phyloP scores from a whole-genome alignment of 2,797 vertebrate genomes.

The Urocyon cinereoargenteus region DNA sequence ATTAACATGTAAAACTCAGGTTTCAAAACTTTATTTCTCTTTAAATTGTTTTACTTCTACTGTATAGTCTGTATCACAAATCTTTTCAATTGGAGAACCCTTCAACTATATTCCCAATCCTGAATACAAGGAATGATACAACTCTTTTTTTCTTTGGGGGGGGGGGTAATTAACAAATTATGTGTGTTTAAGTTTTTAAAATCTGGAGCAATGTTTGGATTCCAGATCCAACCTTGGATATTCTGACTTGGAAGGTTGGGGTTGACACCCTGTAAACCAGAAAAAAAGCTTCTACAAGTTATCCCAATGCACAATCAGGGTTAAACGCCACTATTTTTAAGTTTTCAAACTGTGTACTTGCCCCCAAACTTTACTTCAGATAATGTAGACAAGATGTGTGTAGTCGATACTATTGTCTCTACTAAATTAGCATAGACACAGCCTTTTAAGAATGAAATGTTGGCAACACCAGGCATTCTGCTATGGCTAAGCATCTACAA shows the following conservation, averaged over 20 bases:
- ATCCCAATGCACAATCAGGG: not conserved
- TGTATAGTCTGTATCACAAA: slow-evolving; percentile 43
- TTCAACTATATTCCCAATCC: slow-evolving; percentile 44
- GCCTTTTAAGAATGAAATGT: not conserved
- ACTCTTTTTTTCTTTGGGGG: not conserved
- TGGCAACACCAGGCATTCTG: not conserved
- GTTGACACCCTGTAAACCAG: not conserved
- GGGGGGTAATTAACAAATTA: not conserved
- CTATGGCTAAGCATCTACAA: not conserved
- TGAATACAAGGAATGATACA: slow-evolving; percentile 29
- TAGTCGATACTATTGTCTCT: not conserved
- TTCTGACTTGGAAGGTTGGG: slow-evolving; percentile 41
- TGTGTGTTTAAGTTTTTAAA: slow-evolving; percentile 41
- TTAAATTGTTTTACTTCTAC: slow-evolving; percentile 61
- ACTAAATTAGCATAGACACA: not conserved
- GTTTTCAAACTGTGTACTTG: slow-evolving; percentile 13
- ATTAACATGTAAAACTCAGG: slow-evolving; percentile 56
- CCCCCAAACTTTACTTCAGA: slow-evolving; percentile 16
- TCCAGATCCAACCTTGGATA: slow-evolving; percentile 23
- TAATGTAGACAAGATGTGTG: not conserved
- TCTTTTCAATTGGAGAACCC: slow-evolving; percentile 32
- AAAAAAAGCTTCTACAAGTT: not conserved
- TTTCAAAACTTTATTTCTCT: slow-evolving; percentile 59
- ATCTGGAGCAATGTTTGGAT: slow-evolving; percentile 51
- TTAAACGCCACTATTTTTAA: slow-evolving; percentile 46